Base-by-base conservation (phyloP, 2,113 vertebrate species). In the Electrona antarctica region DNA sequence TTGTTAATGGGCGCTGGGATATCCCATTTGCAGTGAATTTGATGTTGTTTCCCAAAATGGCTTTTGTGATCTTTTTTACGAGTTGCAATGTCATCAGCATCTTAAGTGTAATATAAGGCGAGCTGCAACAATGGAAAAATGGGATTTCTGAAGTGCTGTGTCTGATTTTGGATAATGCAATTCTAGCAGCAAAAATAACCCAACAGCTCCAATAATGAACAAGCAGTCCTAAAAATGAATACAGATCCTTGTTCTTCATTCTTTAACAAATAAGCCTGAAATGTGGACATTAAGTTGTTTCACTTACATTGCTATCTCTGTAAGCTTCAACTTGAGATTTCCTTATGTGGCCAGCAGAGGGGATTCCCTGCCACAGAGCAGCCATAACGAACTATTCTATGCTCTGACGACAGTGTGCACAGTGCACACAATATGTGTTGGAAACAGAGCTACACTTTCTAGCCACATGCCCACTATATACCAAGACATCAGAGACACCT, bases 1-100 rank as follows among this genome's bases (percentile, higher is more conserved):
- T 91, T 81, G 83, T 82, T 92, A 78, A 87, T 89, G 83, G 86
- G 79, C 81, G 73, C 78, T 33, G 66, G 78, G 82, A 76, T 67
- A 80, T 87, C 60, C 83, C 83, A 81, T 87, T 89, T 88, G 72
- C 61, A 74, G 52, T 64, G 71, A 78, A 82, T 80, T 77, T 76
- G 63, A 74, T 78, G 66, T 50, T 12, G 51, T 64, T 71, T 66
- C 61, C 61, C 60, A 54, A 85, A 81, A 76, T 69, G 80, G 65
- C 49, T 63, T 88, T 78, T 80, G 73, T 65, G 15, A 75, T 77
- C 55, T 73, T 82, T 41, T 80, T 86, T 70, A 81, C 70, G 73
- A 85, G 68, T 66, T 68, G 67, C 67, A 67, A 64, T 76, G 74
- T 87, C 80, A 84, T 78, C 69, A 79, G 59, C 70, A 64, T 75